A percentile compares a stretch with the other conserved stretches of the same genome.
These are phyloP conservation scores for Urophycis tenuis DNA, from an alignment of 2,797 vertebrate genomes.

Conservation along the genomic window DNA sequence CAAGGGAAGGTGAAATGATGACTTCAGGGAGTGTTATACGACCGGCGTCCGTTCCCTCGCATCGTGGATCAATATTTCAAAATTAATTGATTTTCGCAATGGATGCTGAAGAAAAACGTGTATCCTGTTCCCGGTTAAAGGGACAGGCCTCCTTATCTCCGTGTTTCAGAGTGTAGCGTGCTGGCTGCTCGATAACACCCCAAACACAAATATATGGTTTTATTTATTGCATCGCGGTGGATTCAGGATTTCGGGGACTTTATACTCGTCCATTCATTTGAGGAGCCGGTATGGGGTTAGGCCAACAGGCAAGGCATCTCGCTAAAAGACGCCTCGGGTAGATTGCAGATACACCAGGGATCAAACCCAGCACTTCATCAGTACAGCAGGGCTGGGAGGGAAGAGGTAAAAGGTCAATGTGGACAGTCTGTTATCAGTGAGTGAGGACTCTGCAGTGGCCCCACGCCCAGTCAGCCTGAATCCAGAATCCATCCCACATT, in stretches of 20 bases:
- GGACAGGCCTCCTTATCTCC: background rate
- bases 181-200: background rate
- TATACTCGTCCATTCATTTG: no score
- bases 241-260: no score
- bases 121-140: background rate
- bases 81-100: background rate
- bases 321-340: background rate
- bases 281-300: constrained; percentile 1
- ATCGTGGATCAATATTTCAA: background rate
- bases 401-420: background rate
- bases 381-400: background rate
- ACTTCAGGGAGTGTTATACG: background rate
- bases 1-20: background rate
- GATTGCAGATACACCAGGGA: background rate
- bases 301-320: background rate
- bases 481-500: constrained; percentile 49
- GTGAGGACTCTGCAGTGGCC: background rate
- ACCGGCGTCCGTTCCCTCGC: background rate
- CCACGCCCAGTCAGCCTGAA: background rate
- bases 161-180: background rate
- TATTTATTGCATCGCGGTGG: no score
- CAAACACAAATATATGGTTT: no score
- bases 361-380: background rate
- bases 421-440: background rate
- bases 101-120: background rate